Evolutionary conservation across 2,888 invertebrate genomes (phyloP).

Genomic region (Brassicogethes aeneus): DNA sequence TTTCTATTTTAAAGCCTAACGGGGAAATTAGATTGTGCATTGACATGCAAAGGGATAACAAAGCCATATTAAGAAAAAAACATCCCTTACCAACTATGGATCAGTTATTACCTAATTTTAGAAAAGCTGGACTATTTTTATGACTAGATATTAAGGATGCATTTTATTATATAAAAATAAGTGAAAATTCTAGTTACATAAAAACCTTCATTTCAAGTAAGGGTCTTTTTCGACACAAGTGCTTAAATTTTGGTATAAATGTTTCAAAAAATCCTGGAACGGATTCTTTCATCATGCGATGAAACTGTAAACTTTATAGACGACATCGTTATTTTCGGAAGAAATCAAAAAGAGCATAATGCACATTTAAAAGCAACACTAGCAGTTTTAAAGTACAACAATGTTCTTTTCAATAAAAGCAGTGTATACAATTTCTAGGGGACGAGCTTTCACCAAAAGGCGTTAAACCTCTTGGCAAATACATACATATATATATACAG

Average conservation of each 20-base stretch:
- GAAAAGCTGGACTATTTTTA: constrained; percentile 18
- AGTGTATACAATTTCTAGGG: background rate
- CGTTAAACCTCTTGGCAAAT: constrained; percentile 4
- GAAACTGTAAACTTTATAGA: constrained; percentile 17
- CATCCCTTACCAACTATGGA: constrained; percentile 22
- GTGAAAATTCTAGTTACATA: constrained; percentile 23
- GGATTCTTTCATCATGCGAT: constrained; percentile 28
- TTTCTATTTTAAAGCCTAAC: background rate
- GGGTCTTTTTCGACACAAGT: constrained; percentile 32
- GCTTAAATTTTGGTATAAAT: constrained; percentile 25
- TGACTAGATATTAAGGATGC: constrained; percentile 28
- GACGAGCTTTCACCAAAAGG: background rate
- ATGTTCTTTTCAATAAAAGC: constrained; percentile 1
- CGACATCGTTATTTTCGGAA: background rate
- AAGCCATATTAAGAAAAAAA: constrained; percentile 16
- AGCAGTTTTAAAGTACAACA: background rate
- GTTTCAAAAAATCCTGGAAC: constrained; percentile 31
- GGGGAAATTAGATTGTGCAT: background rate
- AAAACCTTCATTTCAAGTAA: constrained; percentile 20
- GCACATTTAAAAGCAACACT: background rate
- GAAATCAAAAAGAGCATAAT: background rate
- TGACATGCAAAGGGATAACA: background rate
- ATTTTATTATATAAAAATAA: constrained; percentile 27
- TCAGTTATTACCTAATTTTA: constrained; percentile 19
- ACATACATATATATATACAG: background rate